Evolutionary conservation across 2,113 vertebrate species (phyloP).

Genomic region (Collichthys lucidus): DNA sequence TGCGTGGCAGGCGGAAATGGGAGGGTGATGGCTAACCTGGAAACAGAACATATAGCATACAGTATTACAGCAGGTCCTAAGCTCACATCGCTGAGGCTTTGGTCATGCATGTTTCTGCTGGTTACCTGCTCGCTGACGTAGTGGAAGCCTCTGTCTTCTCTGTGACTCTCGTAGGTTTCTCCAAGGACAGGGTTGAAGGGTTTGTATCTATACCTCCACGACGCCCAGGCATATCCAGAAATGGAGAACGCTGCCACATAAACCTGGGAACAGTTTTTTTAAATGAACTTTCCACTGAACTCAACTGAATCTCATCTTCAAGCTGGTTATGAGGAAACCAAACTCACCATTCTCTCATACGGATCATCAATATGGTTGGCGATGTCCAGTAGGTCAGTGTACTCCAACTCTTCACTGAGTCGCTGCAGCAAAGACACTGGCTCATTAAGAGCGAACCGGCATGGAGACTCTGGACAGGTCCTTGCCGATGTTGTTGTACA

Average conservation of each 20-base stretch:
- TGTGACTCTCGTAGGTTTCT: conserved; percentile 91
- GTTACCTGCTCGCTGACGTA: conserved; percentile 93
- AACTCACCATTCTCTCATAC: conserved; percentile 89
- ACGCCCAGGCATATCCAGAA: conserved; percentile 93
- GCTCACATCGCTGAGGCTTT: background rate
- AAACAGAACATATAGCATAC: background rate
- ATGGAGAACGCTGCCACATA: conserved; percentile 91
- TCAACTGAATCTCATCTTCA: background rate
- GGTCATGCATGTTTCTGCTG: background rate
- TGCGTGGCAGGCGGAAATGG: conserved; percentile 90
- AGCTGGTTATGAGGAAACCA: background rate
- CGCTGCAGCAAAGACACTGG: conserved; percentile 90
- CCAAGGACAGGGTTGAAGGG: conserved; percentile 96
- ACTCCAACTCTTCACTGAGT: conserved; percentile 93
- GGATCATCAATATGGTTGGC: conserved; percentile 87
- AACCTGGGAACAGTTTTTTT: conserved; percentile 76
- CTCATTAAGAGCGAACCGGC: conserved; percentile 91
- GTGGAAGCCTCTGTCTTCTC: conserved; percentile 90
- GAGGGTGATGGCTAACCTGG: conserved; percentile 92
- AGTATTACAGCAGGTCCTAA: background rate
- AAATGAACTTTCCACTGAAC: too few species aligned
- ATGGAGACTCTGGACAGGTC: conserved; percentile 94
- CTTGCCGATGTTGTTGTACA: conserved; percentile 95
- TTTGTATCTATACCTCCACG: conserved; percentile 91
- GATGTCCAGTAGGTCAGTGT: conserved; percentile 88